Evolutionary conservation across 64 coral and sea anemone genomes (phyloP), one percentile per base, ranked within the genome.

Genomic region (Catalaphyllia jardinei): DNA sequence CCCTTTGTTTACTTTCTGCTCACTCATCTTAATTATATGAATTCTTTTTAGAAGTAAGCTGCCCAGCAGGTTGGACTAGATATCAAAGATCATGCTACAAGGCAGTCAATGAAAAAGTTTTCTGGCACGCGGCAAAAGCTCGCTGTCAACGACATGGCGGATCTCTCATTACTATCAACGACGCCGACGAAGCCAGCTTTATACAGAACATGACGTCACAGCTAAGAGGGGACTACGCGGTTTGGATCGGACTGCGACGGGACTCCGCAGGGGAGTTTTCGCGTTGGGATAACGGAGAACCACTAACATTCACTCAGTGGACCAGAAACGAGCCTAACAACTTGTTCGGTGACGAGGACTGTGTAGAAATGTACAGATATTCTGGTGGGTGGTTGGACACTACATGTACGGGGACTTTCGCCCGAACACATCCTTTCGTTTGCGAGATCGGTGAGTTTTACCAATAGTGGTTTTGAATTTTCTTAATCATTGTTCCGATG

Each of bases 171-270:
- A 30, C 80, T 24, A 84, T 84, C 9, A 69, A 84, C 33, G 35
- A 84, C 35, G 80, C 60, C 25, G 42, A 16, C 0, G 80, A 84
- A 27, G 33, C 27, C 2, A 69, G 25, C 10, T 71, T 84, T 35
- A 19, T 84, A 6, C 69, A 2, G 22, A 84, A 10, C 62, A 15
- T 84, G 62, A 31, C 80, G 27, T 22, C 61, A 5, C 16, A 7
- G 24, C 60, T 84, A 14, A 20, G 8, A 0, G 80, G 61, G 35
- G 80, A 84, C 33, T 84, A 84, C 24, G 61, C 29, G 13, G 22
- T 69, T 64, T 84, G 80, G 80, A 84, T 84, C 33, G 80, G 80
- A 8, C 80, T 84, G 50, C 80, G 61, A 11, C 61, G 80, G 20
- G 62, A 84, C 29, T 67, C 80, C 11, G 0, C 10, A 9, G 80